Evolutionary conservation across 2,888 invertebrate genomes (phyloP).

Genomic region (Lydus trimaculatus): DNA sequence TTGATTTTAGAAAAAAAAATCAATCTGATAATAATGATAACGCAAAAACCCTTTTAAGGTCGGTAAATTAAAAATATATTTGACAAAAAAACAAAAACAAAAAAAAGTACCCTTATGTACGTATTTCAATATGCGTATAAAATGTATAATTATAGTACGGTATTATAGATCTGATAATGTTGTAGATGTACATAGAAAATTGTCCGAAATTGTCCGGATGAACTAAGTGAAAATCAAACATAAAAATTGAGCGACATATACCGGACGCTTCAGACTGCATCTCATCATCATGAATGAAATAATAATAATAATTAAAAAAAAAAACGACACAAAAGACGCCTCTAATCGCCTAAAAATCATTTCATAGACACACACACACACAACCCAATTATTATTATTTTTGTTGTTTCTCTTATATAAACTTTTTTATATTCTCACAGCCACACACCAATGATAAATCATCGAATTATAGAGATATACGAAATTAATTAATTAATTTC

Average conservation of each 20-base stretch:
- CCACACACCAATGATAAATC: slow-evolving; percentile 59
- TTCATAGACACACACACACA: slow-evolving; percentile 40
- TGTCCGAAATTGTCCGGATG: slow-evolving; percentile 24
- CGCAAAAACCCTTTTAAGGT: slow-evolving; percentile 6
- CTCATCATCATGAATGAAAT: slow-evolving; percentile 10
- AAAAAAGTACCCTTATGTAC: slow-evolving; percentile 17
- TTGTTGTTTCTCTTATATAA: slow-evolving; percentile 29
- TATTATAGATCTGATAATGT: too few species aligned
- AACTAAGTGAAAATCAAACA: slow-evolving; percentile 11
- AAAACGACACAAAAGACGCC: slow-evolving; percentile 21
- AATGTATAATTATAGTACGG: too few species aligned
- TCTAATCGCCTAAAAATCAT: slow-evolving; percentile 45
- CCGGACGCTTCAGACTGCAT: slow-evolving; percentile 47
- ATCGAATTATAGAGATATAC: slow-evolving; percentile 33
- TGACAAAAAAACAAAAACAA: slow-evolving; percentile 19
- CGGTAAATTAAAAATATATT: slow-evolving; percentile 10
- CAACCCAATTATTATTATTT: slow-evolving; percentile 51
- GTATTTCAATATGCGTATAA: slow-evolving; percentile 31
- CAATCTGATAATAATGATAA: slow-evolving; percentile 7
- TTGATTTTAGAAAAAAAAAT: slow-evolving; percentile 5
- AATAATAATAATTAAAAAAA: neutral
- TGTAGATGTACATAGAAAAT: slow-evolving; percentile 21
- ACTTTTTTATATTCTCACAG: slow-evolving; percentile 53
- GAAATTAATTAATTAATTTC: neutral
- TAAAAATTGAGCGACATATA: slow-evolving; percentile 27